Conservation (phyloP, 2,113 vertebrate species). For the Heterotilapia buettikoferi region DNA sequence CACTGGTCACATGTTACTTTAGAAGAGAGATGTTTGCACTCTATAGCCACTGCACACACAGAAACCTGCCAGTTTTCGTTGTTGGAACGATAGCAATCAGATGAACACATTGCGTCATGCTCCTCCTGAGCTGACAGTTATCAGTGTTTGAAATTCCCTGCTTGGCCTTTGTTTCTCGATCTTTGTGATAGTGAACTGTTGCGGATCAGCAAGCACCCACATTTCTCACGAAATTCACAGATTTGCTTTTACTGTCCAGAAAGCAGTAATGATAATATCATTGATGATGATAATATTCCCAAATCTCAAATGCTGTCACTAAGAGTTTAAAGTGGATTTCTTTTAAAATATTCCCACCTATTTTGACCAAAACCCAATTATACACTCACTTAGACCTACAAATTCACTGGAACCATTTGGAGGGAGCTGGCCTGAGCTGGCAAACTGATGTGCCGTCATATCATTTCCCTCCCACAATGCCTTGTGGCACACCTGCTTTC, state of each 20-base stretch:
- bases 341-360: constrained; percentile 23
- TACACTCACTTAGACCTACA: neutral
- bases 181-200: neutral
- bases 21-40: neutral
- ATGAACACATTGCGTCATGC: neutral
- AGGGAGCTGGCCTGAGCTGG: constrained; percentile 41
- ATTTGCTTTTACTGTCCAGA: neutral
- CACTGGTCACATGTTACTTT: neutral
- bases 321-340: constrained; percentile 44
- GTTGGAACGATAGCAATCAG: neutral
- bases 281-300: neutral
- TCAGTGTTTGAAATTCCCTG: neutral
- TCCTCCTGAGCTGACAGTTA: neutral
- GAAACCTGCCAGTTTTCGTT: neutral
- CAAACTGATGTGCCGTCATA: constrained; percentile 60
- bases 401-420: neutral
- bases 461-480: constrained; percentile 61
- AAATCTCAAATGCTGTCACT: constrained; percentile 30
- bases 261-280: neutral
- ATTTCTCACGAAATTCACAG: neutral
- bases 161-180: neutral
- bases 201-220: neutral
- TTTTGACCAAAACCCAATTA: neutral
- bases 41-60: neutral
- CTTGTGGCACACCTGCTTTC: constrained; percentile 66